Evolutionary conservation across 2,797 vertebrate genomes (phyloP), one percentile per base, ranked within the genome.

Genomic region (Remorina albescens): DNA sequence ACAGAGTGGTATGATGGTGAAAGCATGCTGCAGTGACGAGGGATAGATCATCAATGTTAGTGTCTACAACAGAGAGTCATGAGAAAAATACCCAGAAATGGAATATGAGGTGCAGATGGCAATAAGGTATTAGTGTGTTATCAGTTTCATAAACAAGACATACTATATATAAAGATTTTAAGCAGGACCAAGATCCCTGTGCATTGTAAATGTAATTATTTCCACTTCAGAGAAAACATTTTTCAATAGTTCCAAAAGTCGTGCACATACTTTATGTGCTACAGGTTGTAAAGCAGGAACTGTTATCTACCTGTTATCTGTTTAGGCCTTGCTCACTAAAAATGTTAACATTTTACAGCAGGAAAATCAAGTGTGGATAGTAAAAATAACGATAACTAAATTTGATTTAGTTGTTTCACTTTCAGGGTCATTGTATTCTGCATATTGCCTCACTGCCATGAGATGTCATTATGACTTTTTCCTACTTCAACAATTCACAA

Each of bases 81-180:
- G n/a, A 5, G 5, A n/a, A 18, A 12, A 54, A 64, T 34, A 36
- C 3, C 4, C 10, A 67, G 13, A 49, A 36, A 44, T 1, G 3
- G 28, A 56, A 53, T 68, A 53, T 66, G 36, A 79, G 32, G 19
- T 1, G 46, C 51, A 26, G 18, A 71, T 58, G 58, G 4, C 28
- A 76, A 19, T 18, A 71, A 55, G 16, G 65, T 37, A 80, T 84
- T 83, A 81, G 74, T 74, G 76, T 65, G 64, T 88, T 82, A 76
- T 37, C 21, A 74, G 46, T 57, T 76, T 70, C 68, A 67, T 15
- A 55, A 18, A 51, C 32, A 59, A 67, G 41, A 54, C 79, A 21
- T 39, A 41, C 53, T 46, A 78, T 58, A 72, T 25, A 25, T 58
- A 42, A 50, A 44, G 30, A 15, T 57, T 39, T 32, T 62, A 0